Base-by-base conservation (phyloP, 2,888 invertebrate species). In the Diaprepes abbreviatus region DNA sequence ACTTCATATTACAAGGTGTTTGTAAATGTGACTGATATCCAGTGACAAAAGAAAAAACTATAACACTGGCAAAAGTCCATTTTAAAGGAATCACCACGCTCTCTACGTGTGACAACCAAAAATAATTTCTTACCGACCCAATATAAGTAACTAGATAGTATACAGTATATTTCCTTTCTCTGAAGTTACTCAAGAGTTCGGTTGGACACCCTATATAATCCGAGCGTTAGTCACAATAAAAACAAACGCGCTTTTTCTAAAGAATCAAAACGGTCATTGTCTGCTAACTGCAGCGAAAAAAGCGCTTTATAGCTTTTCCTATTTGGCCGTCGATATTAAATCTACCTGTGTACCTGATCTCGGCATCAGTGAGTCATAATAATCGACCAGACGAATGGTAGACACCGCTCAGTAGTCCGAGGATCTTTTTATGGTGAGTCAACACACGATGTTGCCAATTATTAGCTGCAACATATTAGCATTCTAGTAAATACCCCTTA, bases 331-430 rank as follows among this genome's bases (percentile, higher is more conserved):
- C 50, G 59, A 59, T 66, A 66, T 50, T 66, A 36, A 38, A 63
- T 58, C 65, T 65, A 65, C 65, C 65, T 65, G 57, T 43, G 57
- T 60, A 55, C 55, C 65, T 57, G 60, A 64, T 64, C 69, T 58
- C 31, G 43, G 43, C 55, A 62, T 66, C 59, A 58, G 36, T 69
- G 69, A 69, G 62, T 67, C 69, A 64, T 58, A 35, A 57, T 69
- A 69, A 58, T 69, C 52, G 69, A 31, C 60, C 69, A 69, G 69
- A 69, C 69, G 57, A 69, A 69, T 64, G 58, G 63, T 64, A 69
- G 69, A 64, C 69, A 50, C 43, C 54, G 64, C 24, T 54, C 36
- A 33, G 19, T 40, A 21, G 55, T 38, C 19, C 40, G 67, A 60
- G 43, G 33, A 60, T 62, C 59, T 52, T 54, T n/a, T 67, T 14